Evolutionary conservation across 2,113 vertebrate species (phyloP).

Genomic region (Sakesphorus luctuosus): DNA sequence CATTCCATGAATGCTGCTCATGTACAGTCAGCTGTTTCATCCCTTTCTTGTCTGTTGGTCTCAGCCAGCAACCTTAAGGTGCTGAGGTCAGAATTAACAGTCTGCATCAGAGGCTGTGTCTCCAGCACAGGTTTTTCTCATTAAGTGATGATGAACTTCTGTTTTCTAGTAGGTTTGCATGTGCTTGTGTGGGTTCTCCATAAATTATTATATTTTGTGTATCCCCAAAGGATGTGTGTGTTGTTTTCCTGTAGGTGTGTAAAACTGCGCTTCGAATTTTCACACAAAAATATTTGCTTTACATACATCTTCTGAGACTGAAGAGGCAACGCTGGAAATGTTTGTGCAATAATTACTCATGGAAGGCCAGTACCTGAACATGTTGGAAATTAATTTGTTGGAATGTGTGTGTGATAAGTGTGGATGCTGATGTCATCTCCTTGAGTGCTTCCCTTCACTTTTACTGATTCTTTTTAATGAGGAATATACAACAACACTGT

Average conservation of each 20-base stretch:
- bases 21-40: background rate
- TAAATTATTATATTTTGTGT: background rate
- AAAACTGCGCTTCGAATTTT: background rate
- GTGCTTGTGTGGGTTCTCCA: background rate
- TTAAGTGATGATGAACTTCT: background rate
- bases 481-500: slow-evolving; percentile 7
- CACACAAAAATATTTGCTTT: background rate
- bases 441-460: background rate
- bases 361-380: slow-evolving; percentile 1
- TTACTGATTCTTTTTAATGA: background rate
- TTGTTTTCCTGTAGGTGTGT: background rate
- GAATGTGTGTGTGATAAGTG: background rate
- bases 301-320: background rate
- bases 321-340: background rate
- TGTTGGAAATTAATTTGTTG: slow-evolving; percentile 16
- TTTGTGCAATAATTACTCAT: background rate
- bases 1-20: background rate
- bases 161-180: background rate
- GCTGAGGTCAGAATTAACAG: background rate
- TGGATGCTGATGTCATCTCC: slow-evolving; percentile 11
- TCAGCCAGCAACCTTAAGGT: background rate
- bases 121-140: background rate
- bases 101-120: background rate
- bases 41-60: background rate
- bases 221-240: background rate